Conservation (phyloP, 1,140 invertebrate species). For the Eumeta japonica region DNA sequence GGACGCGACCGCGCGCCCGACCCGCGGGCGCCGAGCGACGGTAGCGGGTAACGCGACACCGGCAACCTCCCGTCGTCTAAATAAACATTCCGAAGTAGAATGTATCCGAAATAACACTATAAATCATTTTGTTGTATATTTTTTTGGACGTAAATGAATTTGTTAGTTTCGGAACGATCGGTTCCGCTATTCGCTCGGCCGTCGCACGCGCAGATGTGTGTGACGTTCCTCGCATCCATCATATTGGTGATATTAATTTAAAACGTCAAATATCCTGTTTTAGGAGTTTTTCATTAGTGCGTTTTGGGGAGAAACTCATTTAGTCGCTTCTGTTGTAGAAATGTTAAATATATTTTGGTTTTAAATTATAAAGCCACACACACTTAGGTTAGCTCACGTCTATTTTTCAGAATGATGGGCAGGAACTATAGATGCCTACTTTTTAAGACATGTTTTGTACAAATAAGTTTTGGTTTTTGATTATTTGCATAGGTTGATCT, state of each 20-base stretch:
- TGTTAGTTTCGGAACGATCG: slow-evolving; percentile 53
- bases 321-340: no score
- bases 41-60: slow-evolving; percentile 16
- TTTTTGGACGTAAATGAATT: slow-evolving; percentile 42
- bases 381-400: no score
- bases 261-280: no score
- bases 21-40: no score
- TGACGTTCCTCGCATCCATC: slow-evolving; percentile 28
- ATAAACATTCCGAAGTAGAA: slow-evolving; percentile 30
- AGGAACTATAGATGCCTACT: no score
- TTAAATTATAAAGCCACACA: no score
- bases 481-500: no score
- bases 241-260: slow-evolving; percentile 44
- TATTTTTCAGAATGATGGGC: no score
- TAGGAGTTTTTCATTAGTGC: neutral
- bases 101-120: slow-evolving; percentile 47
- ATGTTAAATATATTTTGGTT: no score
- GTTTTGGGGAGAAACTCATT: no score
- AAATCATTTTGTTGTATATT: slow-evolving; percentile 41
- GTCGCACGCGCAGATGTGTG: slow-evolving; percentile 47
- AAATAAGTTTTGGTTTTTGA: no score
- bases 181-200: slow-evolving; percentile 56
- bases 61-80: slow-evolving; percentile 18
- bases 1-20: slow-evolving; percentile 14
- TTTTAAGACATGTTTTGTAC: no score